Conservation (phyloP, 2,888 invertebrate genomes). For the Caenorhabditis zanzibari region DNA sequence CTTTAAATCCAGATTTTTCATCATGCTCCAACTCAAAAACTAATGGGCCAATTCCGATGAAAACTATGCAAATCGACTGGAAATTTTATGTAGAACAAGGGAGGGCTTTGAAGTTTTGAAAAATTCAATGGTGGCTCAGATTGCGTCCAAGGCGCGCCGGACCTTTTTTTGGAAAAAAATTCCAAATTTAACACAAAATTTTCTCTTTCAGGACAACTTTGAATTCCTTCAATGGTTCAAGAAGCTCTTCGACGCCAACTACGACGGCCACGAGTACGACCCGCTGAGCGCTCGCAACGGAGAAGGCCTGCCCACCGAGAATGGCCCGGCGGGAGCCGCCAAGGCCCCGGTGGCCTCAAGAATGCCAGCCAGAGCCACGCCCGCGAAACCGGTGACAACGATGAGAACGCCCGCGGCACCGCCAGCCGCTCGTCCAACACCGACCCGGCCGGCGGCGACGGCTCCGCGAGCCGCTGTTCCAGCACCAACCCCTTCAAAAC, state of each 20-base stretch:
- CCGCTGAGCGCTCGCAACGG: slow-evolving; percentile 90
- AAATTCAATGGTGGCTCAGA: too few species aligned
- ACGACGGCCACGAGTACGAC: slow-evolving; percentile 97
- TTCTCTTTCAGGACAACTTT: slow-evolving; percentile 90
- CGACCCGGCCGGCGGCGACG: slow-evolving; percentile 27
- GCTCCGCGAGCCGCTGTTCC: slow-evolving; percentile 21
- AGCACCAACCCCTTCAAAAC: slow-evolving; percentile 11
- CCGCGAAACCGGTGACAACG: slow-evolving; percentile 58
- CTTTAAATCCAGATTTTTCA: too few species aligned
- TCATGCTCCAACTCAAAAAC: too few species aligned
- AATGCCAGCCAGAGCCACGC: slow-evolving; percentile 49
- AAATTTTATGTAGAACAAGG: too few species aligned
- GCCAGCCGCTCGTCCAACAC: slow-evolving; percentile 41
- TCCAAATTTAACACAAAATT: not conserved
- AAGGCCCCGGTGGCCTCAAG: slow-evolving; percentile 44
- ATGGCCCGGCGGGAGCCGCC: slow-evolving; percentile 38
- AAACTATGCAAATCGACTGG: too few species aligned
- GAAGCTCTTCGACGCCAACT: slow-evolving; percentile 99
- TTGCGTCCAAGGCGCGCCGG: too few species aligned
- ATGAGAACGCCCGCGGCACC: slow-evolving; percentile 51
- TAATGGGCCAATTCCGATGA: too few species aligned
- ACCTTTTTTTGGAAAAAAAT: too few species aligned
- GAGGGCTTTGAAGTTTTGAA: too few species aligned
- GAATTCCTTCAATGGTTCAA: slow-evolving; percentile 99
- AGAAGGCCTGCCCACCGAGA: slow-evolving; percentile 68